Evolutionary conservation across 2,888 invertebrate species (phyloP).

Genomic region (Aquatica leii): DNA sequence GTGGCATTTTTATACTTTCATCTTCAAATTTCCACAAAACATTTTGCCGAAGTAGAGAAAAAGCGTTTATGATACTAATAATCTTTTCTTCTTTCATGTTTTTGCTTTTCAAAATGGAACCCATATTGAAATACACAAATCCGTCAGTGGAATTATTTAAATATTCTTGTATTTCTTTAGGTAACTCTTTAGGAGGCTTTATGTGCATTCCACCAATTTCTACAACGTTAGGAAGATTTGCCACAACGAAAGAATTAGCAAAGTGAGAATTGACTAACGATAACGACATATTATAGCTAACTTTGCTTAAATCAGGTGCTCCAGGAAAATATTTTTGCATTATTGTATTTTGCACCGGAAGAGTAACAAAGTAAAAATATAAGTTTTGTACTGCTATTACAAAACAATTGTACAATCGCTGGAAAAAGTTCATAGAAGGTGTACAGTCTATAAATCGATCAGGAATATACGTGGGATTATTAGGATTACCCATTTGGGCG

Average conservation of each 20-base stretch:
- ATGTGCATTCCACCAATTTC: constrained; percentile 67
- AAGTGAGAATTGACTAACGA: constrained; percentile 58
- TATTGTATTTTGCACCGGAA: constrained; percentile 39
- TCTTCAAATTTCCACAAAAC: constrained; percentile 77
- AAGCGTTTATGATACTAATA: constrained; percentile 65
- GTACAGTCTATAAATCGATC: constrained; percentile 59
- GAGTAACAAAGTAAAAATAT: constrained; percentile 32
- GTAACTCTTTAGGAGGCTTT: constrained; percentile 46
- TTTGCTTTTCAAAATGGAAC: constrained; percentile 66
- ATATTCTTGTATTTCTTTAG: constrained; percentile 61
- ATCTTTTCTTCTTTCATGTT: constrained; percentile 64
- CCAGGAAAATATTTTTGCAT: constrained; percentile 47
- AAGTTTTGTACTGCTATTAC: constrained; percentile 34
- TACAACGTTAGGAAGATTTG: constrained; percentile 65
- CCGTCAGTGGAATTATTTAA: constrained; percentile 65
- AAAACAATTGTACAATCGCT: constrained; percentile 64
- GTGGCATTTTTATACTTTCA: constrained; percentile 38
- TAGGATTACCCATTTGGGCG: constrained; percentile 62
- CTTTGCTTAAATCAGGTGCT: constrained; percentile 42
- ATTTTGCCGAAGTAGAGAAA: constrained; percentile 68
- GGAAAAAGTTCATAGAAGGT: constrained; percentile 63
- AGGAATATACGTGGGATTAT: constrained; percentile 63
- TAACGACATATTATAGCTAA: constrained; percentile 48
- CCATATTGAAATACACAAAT: constrained; percentile 68
- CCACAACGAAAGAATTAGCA: constrained; percentile 62